A percentile compares a stretch with the other conserved stretches of the same genome.
These are phyloP conservation scores for Bicyclus anynana DNA, from an alignment of 1,140 invertebrate species.

Conservation along the genomic window DNA sequence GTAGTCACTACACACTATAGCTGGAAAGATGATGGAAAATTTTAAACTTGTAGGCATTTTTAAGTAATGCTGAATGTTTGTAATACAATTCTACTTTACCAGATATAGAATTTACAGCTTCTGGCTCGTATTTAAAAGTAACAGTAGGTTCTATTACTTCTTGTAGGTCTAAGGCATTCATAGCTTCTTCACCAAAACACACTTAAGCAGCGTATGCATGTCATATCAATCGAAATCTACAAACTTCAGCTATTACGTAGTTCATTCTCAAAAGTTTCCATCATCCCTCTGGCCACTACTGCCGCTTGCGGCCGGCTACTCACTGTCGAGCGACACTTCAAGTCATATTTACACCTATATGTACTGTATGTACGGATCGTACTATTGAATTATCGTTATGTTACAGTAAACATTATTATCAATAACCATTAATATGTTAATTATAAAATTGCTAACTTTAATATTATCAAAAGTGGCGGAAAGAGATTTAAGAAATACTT, in stretches of 20 bases:
- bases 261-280: background rate
- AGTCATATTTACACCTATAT: conserved; percentile 46
- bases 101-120: background rate
- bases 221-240: too few relatives aligned
- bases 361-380: conserved; percentile 27
- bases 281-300: conserved; percentile 37
- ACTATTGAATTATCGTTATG: conserved; percentile 22
- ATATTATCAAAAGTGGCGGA: background rate
- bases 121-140: too few relatives aligned
- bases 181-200: too few relatives aligned
- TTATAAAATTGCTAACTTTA: conserved; percentile 2
- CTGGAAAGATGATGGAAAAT: background rate
- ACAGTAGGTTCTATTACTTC: too few relatives aligned
- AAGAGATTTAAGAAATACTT: too few relatives aligned
- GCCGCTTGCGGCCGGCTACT: conserved; percentile 48
- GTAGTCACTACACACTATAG: conserved; percentile 56
- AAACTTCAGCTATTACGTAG: background rate
- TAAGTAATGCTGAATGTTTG: background rate
- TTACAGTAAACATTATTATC: conserved; percentile 9
- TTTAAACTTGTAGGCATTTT: background rate
- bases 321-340: conserved; percentile 73
- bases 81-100: background rate
- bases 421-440: conserved; percentile 4
- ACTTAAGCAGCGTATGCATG: too few relatives aligned
- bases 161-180: too few relatives aligned